These are phyloP conservation scores for Sceliomorpha sp. DNA, from an alignment of 2,888 invertebrate species.

Conservation along the genomic window DNA sequence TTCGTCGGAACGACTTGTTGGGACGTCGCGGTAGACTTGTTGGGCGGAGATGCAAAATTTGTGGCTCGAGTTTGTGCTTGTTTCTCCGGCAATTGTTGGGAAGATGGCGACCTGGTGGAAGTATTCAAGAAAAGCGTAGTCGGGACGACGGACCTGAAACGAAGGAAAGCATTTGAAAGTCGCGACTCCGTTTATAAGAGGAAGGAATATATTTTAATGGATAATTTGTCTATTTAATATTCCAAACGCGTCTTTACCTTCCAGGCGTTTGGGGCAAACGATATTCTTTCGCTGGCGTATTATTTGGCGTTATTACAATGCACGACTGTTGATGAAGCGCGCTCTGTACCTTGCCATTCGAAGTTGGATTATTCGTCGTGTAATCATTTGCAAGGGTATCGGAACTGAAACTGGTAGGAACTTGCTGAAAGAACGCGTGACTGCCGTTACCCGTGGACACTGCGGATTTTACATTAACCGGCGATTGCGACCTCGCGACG, in stretches of 20 bases:
- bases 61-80: constrained; percentile 80
- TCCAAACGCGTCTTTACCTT: constrained; percentile 67
- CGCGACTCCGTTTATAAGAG: no score
- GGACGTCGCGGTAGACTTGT: constrained; percentile 60
- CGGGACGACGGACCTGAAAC: not conserved
- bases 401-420: constrained; percentile 83
- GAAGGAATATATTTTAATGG: no score
- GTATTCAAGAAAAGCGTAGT: constrained; percentile 76
- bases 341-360: constrained; percentile 73
- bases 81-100: constrained; percentile 71
- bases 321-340: constrained; percentile 85
- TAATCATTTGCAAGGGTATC: constrained; percentile 80
- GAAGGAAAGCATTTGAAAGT: not conserved
- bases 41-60: constrained; percentile 82
- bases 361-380: constrained; percentile 79
- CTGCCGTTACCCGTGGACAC: constrained; percentile 82
- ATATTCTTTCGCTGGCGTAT: constrained; percentile 85
- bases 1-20: constrained; percentile 85
- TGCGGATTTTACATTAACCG: constrained; percentile 80
- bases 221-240: no score
- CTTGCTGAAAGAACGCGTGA: constrained; percentile 85
- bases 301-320: constrained; percentile 86
- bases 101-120: constrained; percentile 66
- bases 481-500: constrained; percentile 80
- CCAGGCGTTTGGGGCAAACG: constrained; percentile 83